phyloP scores from a whole-genome alignment of 2,888 invertebrate species.

The Horisme vitalbata region DNA sequence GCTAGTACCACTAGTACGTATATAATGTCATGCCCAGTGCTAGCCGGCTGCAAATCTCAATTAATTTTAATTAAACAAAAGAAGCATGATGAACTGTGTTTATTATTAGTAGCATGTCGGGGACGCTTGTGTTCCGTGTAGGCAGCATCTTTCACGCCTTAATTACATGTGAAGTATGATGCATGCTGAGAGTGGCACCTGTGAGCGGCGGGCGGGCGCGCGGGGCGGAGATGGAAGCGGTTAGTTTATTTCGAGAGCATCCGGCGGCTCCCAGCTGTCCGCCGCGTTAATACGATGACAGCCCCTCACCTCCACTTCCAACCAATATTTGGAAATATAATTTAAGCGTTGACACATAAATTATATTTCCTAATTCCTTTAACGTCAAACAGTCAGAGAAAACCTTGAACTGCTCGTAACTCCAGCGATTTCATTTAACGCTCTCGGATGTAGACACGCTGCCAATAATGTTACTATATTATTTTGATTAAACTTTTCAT shows the following conservation, averaged over 20 bases:
- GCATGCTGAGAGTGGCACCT: slow-evolving; percentile 63
- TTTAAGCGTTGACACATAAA: slow-evolving; percentile 71
- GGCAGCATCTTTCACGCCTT: slow-evolving; percentile 54
- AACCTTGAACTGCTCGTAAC: not conserved
- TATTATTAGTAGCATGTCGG: slow-evolving; percentile 24
- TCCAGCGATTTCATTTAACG: not conserved
- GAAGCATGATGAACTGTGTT: slow-evolving; percentile 15
- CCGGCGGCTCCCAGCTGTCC: slow-evolving; percentile 75
- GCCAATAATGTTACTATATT: too few species aligned
- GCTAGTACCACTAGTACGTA: slow-evolving; percentile 18
- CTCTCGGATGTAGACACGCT: too few species aligned
- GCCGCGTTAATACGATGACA: slow-evolving; percentile 72
- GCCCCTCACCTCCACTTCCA: slow-evolving; percentile 60
- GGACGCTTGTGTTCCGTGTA: slow-evolving; percentile 31
- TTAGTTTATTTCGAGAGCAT: slow-evolving; percentile 73
- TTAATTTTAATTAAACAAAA: slow-evolving; percentile 24
- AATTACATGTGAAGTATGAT: slow-evolving; percentile 65
- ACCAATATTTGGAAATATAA: slow-evolving; percentile 62
- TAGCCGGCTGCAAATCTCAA: slow-evolving; percentile 19
- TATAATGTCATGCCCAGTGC: slow-evolving; percentile 10
- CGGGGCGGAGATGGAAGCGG: slow-evolving; percentile 37
- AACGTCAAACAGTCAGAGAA: slow-evolving; percentile 26
- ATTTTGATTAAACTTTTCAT: not conserved
- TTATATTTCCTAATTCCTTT: too few species aligned
- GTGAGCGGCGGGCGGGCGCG: slow-evolving; percentile 33